phyloP scores from a whole-genome alignment of 35 echinoderm and acorn worm species.

The Hemicentrotus pulcherrimus region DNA sequence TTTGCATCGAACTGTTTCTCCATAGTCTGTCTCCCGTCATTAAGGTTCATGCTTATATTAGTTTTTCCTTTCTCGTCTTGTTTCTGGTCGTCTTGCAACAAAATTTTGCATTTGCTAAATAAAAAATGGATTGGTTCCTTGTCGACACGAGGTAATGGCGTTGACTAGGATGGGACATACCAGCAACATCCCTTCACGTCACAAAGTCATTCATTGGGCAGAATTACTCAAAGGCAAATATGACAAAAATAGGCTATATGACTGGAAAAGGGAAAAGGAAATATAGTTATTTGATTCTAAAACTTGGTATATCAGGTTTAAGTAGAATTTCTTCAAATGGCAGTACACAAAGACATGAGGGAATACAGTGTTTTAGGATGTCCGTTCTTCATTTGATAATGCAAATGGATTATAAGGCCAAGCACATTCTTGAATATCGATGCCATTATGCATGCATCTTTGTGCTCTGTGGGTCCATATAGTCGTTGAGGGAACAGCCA shows the following conservation, averaged over 20 bases:
- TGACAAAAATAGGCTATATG: too few species aligned
- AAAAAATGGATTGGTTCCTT: not conserved
- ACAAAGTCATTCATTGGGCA: too few species aligned
- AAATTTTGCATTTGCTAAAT: not conserved
- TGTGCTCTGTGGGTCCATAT: not conserved
- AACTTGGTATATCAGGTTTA: not conserved
- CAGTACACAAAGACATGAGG: not conserved
- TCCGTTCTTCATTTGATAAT: not conserved
- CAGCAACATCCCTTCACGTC: too few species aligned
- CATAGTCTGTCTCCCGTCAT: not conserved
- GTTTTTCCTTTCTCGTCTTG: not conserved
- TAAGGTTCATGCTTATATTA: not conserved
- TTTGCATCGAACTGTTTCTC: not conserved
- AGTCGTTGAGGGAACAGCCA: not conserved
- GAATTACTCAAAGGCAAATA: too few species aligned
- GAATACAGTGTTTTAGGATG: not conserved
- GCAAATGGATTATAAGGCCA: too few species aligned
- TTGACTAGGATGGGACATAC: too few species aligned
- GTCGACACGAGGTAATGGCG: too few species aligned
- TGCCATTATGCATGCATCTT: too few species aligned
- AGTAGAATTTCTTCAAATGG: not conserved
- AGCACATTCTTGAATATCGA: too few species aligned
- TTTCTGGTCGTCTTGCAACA: not conserved
- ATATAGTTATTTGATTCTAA: not conserved
- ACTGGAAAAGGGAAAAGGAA: too few species aligned